These are phyloP conservation scores for Lerista edwardsae DNA, from an alignment of 2,797 vertebrate genomes.

Conservation along the genomic window DNA sequence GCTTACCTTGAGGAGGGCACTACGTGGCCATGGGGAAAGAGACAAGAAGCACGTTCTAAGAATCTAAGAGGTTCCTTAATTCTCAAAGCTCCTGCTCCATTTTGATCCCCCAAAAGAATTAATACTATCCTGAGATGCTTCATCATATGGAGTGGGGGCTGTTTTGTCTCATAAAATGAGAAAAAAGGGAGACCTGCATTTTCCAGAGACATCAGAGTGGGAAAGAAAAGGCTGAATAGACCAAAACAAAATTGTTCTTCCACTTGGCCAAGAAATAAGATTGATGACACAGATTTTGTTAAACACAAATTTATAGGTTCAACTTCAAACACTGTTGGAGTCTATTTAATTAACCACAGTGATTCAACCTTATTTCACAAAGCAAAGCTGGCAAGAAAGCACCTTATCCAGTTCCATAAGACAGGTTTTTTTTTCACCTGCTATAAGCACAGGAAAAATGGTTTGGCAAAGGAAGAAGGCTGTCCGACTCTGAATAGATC, in stretches of 20 bases:
- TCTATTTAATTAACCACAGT: slow-evolving; percentile 31
- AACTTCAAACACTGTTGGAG: slow-evolving; percentile 28
- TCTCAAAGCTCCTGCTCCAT: no score
- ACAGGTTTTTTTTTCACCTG: slow-evolving; percentile 21
- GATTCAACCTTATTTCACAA: slow-evolving; percentile 37
- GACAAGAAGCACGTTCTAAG: no score
- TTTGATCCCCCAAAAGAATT: no score
- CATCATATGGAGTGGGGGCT: no score
- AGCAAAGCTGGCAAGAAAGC: slow-evolving; percentile 13
- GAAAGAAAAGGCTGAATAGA: slow-evolving; percentile 29
- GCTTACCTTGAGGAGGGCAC: no score
- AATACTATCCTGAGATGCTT: no score
- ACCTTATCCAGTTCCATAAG: slow-evolving; percentile 31
- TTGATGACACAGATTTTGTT: slow-evolving; percentile 31
- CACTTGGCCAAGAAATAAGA: slow-evolving; percentile 34
- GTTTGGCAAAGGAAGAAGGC: neutral
- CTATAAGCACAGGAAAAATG: slow-evolving; percentile 11
- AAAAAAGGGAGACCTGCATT: neutral
- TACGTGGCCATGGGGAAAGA: no score
- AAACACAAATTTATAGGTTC: slow-evolving; percentile 35
- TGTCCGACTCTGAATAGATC: neutral
- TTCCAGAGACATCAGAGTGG: slow-evolving; percentile 18
- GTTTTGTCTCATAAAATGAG: no score
- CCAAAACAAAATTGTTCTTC: slow-evolving; percentile 29
- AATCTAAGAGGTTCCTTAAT: no score